Conservation (phyloP, 1,140 invertebrate genomes). For the Ostrea denselamellosa region DNA sequence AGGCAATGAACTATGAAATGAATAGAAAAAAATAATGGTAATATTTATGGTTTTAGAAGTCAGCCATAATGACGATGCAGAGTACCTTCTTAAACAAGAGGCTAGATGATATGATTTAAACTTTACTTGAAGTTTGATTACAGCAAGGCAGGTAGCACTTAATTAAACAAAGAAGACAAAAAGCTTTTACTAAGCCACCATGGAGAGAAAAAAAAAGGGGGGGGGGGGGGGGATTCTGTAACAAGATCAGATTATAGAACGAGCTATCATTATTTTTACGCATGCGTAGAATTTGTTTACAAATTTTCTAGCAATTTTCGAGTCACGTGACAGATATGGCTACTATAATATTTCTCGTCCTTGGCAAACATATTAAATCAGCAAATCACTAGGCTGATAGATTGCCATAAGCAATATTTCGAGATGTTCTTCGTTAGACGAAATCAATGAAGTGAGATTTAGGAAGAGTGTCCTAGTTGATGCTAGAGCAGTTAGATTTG, state of each 20-base stretch:
- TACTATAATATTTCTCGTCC: conserved; percentile 24
- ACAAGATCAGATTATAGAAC: not conserved
- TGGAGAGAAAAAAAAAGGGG: too few species aligned
- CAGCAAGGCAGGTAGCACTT: too few species aligned
- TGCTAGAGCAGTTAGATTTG: not conserved
- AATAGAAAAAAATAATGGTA: too few species aligned
- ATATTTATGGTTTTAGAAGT: too few species aligned
- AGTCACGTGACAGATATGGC: conserved; percentile 38
- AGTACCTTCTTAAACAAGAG: too few species aligned
- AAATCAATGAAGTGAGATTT: not conserved
- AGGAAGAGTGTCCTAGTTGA: not conserved
- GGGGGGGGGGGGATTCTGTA: too few species aligned
- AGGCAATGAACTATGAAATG: too few species aligned
- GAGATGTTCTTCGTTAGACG: not conserved
- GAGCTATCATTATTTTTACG: not conserved
- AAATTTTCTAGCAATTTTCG: conserved; percentile 4
- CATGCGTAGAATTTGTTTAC: conserved; percentile 34
- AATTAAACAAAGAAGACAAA: too few species aligned
- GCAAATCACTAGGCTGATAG: not conserved
- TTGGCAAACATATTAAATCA: conserved; percentile 31
- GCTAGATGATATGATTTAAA: too few species aligned
- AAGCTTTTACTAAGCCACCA: too few species aligned
- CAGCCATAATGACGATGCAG: too few species aligned
- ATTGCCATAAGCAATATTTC: not conserved
- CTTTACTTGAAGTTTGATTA: too few species aligned